phyloP scores from a whole-genome alignment of 2,888 invertebrate species.

The Drosophila niveifrons region DNA sequence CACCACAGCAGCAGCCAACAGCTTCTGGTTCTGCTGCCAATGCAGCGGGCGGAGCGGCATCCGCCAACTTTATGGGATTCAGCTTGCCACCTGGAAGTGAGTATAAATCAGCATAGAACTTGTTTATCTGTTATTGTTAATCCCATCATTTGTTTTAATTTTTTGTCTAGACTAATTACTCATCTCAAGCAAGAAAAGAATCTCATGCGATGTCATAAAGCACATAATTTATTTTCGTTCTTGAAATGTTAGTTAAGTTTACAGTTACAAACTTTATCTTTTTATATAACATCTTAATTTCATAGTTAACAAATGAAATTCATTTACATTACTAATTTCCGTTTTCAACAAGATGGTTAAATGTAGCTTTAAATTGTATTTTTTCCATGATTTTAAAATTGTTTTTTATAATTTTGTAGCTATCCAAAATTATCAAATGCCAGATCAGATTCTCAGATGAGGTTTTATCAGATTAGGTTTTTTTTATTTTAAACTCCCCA shows the following conservation, averaged over 20 bases:
- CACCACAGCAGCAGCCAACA: slow-evolving; percentile 54
- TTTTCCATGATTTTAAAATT: no score
- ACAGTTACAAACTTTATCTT: background rate
- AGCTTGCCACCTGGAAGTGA: slow-evolving; percentile 84
- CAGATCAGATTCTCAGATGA: no score
- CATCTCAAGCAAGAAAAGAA: slow-evolving; percentile 11
- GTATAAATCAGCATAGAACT: slow-evolving; percentile 43
- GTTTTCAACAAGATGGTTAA: no score
- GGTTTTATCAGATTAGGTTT: no score
- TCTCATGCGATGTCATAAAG: background rate
- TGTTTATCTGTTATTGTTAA: background rate
- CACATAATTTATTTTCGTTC: background rate
- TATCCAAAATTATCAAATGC: no score
- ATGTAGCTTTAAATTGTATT: no score
- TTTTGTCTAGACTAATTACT: slow-evolving; percentile 26
- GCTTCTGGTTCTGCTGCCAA: slow-evolving; percentile 42
- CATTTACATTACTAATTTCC: no score
- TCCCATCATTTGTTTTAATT: slow-evolving; percentile 22
- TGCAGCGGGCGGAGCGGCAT: slow-evolving; percentile 56
- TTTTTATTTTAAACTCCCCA: no score
- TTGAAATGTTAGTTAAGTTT: background rate
- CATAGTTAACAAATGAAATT: background rate
- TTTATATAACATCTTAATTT: background rate
- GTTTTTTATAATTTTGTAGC: no score
- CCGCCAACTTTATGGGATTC: slow-evolving; percentile 81